A percentile compares a stretch with the other conserved stretches of the same genome.
These are phyloP conservation scores for Oopsacas minuta DNA, from an alignment of 37 sponge, comb jelly and placozoan genomes.

Conservation along the genomic window DNA sequence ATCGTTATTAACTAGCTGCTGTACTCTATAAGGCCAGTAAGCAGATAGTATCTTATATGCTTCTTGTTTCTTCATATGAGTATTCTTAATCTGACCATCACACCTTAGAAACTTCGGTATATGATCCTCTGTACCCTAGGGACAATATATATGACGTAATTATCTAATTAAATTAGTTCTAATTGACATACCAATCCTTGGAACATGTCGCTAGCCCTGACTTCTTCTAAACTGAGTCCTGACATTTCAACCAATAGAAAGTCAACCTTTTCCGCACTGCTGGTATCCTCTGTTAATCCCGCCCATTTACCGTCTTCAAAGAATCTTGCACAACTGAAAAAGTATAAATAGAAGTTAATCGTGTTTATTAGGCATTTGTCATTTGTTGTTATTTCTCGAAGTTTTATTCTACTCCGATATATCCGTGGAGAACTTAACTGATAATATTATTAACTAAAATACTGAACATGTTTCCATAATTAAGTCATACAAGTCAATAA, in stretches of 20 bases:
- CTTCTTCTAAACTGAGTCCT: slow-evolving; percentile 27
- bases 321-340: not conserved
- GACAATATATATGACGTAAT: not conserved
- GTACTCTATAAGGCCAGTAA: not conserved
- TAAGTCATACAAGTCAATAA: too few species aligned
- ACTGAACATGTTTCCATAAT: too few species aligned
- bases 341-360: slow-evolving; percentile 16
- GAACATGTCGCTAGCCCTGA: not conserved
- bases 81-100: not conserved
- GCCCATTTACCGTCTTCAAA: slow-evolving; percentile 57
- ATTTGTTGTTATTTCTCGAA: too few species aligned
- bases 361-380: too few species aligned
- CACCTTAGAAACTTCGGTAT: not conserved
- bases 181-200: not conserved
- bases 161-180: not conserved
- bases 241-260: slow-evolving; percentile 64
- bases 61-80: not conserved
- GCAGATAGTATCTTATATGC: slow-evolving; percentile 11
- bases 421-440: too few species aligned
- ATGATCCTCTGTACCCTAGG: not conserved
- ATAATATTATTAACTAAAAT: too few species aligned
- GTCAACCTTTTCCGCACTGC: slow-evolving; percentile 71
- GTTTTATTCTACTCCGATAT: too few species aligned
- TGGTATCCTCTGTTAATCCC: slow-evolving; percentile 46
- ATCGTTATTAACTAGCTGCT: not conserved